phyloP scores from a whole-genome alignment of 2,888 invertebrate genomes.

The Yponomeuta plumbellus region DNA sequence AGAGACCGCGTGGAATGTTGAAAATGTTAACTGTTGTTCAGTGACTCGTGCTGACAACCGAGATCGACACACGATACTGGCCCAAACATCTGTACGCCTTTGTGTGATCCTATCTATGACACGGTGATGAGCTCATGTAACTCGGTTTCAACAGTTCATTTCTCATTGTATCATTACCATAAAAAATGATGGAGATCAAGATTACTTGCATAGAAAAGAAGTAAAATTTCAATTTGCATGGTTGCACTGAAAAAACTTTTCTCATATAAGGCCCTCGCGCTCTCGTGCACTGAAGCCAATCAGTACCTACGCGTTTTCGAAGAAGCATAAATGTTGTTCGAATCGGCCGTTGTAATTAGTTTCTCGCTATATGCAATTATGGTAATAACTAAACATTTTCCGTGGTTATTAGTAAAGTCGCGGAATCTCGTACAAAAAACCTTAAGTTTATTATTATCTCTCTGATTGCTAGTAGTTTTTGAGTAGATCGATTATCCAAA shows the following conservation, averaged over 20 bases:
- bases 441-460: not conserved
- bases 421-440: not conserved
- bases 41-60: constrained; percentile 22
- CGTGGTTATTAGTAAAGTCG: not conserved
- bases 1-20: constrained; percentile 52
- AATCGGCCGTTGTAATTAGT: not conserved
- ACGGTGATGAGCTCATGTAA: not conserved
- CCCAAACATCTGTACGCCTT: not conserved
- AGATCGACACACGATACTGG: constrained; percentile 19
- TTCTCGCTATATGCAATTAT: not conserved
- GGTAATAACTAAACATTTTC: not conserved
- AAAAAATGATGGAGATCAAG: not conserved
- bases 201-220: not conserved
- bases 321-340: not conserved
- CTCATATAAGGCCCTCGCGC: not conserved
- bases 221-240: not conserved
- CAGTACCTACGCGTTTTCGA: not conserved
- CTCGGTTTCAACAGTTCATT: not conserved
- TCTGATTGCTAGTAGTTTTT: not conserved
- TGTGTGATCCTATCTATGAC: constrained; percentile 4
- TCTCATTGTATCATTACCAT: not conserved
- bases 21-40: constrained; percentile 60
- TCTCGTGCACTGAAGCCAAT: not conserved
- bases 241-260: not conserved
- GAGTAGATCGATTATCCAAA: not conserved